phyloP scores from a whole-genome alignment of 2,888 invertebrate genomes.

The Caenorhabditis angaria region DNA sequence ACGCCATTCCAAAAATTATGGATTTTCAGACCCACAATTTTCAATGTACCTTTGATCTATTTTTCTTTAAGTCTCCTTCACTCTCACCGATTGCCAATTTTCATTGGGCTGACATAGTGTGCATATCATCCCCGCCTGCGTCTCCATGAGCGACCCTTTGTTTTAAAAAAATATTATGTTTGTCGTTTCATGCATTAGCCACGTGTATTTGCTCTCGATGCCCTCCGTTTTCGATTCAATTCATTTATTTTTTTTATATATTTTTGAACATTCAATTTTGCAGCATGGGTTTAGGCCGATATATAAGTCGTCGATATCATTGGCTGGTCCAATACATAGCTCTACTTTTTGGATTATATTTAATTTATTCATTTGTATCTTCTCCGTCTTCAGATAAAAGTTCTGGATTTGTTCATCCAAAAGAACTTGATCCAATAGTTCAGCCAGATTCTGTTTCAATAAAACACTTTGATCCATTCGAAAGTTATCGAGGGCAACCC shows the following conservation, averaged over 20 bases:
- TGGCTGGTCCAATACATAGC: constrained; percentile 51
- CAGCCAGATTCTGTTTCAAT: not conserved
- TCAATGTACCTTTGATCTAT: too few species aligned
- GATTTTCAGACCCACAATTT: too few species aligned
- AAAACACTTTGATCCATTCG: constrained; percentile 34
- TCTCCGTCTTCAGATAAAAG: not conserved
- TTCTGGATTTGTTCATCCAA: not conserved
- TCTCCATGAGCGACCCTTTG: constrained; percentile 1
- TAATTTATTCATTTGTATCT: constrained; percentile 45
- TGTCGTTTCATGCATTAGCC: not conserved
- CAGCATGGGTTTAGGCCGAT: constrained; percentile 52
- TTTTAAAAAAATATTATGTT: not conserved
- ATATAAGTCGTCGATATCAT: constrained; percentile 46
- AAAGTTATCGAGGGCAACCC: constrained; percentile 43
- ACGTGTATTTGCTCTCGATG: not conserved
- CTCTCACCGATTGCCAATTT: not conserved
- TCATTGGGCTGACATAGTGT: not conserved
- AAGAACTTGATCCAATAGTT: not conserved
- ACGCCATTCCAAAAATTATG: too few species aligned
- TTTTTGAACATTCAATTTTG: not conserved
- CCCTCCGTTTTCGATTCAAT: not conserved
- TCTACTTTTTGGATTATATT: constrained; percentile 44
- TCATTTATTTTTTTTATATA: too few species aligned
- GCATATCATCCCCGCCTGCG: not conserved
- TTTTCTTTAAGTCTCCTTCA: too few species aligned